These are phyloP conservation scores for Sebastes fasciatus DNA, from an alignment of 2,113 vertebrate species.

Conservation along the genomic window DNA sequence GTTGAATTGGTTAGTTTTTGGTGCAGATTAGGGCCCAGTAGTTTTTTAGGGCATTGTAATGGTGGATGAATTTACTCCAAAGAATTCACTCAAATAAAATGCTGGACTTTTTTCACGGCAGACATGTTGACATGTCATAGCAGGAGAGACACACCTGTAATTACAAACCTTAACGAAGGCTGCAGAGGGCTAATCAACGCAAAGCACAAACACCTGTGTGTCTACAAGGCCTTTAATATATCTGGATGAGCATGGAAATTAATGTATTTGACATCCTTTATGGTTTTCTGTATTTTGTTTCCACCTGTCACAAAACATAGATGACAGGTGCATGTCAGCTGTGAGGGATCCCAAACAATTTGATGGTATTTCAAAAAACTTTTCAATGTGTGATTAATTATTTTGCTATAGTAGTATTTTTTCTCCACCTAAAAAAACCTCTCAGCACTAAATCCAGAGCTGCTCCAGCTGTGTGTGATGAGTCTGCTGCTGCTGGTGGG, in stretches of 20 bases:
- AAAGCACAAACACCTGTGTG: neutral
- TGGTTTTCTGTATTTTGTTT: neutral
- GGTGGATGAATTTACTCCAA: neutral
- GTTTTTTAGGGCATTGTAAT: neutral
- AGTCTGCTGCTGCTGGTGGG: neutral
- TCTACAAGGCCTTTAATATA: neutral
- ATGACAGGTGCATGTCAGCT: neutral
- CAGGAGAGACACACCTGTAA: neutral
- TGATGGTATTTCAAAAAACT: neutral
- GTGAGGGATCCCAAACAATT: neutral
- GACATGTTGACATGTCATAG: too few relatives aligned
- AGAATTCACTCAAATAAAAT: neutral
- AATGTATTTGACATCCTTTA: neutral
- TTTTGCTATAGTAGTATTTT: neutral
- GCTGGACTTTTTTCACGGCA: too few relatives aligned
- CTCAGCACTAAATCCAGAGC: neutral
- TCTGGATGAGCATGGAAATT: neutral
- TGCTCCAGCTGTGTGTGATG: slow-evolving; percentile 6
- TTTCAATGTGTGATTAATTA: neutral
- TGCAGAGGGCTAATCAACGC: neutral
- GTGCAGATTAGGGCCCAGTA: neutral
- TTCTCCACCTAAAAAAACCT: neutral
- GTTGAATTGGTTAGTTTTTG: neutral
- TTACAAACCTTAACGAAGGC: neutral
- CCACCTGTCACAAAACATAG: neutral